A percentile compares a stretch with the other conserved stretches of the same genome.
Conservation (phyloP, 2,888 invertebrate species). For the Himalopsyche japonica region DNA sequence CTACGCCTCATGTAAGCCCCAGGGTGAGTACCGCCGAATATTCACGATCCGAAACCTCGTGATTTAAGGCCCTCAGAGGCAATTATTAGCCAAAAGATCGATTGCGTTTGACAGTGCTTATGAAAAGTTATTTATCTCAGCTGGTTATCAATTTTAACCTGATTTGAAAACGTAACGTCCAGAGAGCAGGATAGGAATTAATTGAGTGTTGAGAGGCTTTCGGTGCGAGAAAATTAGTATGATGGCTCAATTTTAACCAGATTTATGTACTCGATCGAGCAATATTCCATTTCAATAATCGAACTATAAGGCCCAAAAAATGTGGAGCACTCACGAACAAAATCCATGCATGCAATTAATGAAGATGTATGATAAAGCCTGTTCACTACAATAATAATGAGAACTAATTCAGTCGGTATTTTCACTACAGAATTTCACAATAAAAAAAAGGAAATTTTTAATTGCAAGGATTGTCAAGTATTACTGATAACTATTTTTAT, state of each 20-base stretch:
- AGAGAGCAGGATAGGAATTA: background rate
- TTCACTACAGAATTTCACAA: too few species aligned
- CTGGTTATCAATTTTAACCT: background rate
- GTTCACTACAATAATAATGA: too few species aligned
- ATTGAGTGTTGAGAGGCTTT: background rate
- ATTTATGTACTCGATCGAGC: background rate
- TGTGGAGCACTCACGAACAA: too few species aligned
- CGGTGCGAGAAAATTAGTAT: background rate
- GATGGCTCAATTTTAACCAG: background rate
- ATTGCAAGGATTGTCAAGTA: too few species aligned
- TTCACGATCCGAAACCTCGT: background rate
- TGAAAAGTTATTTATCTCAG: conserved; percentile 14
- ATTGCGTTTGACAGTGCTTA: conserved; percentile 22
- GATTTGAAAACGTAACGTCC: background rate
- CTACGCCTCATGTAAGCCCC: background rate
- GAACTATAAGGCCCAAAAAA: too few species aligned
- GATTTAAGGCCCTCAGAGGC: background rate
- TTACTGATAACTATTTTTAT: too few species aligned
- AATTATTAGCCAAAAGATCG: conserved; percentile 19
- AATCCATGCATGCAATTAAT: too few species aligned
- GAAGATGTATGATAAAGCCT: too few species aligned
- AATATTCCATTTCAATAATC: background rate
- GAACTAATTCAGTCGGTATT: too few species aligned
- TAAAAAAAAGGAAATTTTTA: too few species aligned
- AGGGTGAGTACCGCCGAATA: background rate